Evolutionary conservation across 1,140 invertebrate species (phyloP), one percentile per base, ranked within the genome.

Genomic region (Rhagoletis zephyria): DNA sequence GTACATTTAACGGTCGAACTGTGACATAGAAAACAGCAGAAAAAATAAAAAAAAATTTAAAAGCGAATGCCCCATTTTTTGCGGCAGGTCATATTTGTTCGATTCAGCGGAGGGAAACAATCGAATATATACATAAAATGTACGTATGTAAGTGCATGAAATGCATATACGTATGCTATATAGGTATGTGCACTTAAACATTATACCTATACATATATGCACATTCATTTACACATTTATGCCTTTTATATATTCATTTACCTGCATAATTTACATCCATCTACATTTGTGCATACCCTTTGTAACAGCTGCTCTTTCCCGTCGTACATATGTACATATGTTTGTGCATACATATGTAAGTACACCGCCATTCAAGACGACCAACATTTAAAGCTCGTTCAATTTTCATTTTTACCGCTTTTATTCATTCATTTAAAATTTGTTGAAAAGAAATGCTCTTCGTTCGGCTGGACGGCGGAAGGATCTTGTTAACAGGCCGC

Each of bases 401-500:
- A 67, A 30, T 30, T 67, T 30, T 67, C 4, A 40, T 9, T 67
- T 40, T 30, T 14, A 63, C 61, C 61, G 61, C 16, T 12, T 63
- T 63, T n/a, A 12, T 63, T 12, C 16, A 19, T 30, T 30, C 0
- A 30, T 67, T 67, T 67, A 0, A 67, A 67, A 67, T 19, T 63
- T 63, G 6, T 6, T n/a, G 1, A 63, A 16, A 63, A 63, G 61
- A 63, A 63, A 63, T 63, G 61, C 12, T n/a, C 1, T 9, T 7
- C 40, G 30, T 9, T 7, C 40, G 30, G 64, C 16, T 40, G 64
- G 5, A 5, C 5, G 3, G 64, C 64, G 64, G 64, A 19, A 67
- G 64, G 64, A 67, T 67, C n/a, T 67, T 40, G 64, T 67, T 67
- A 67, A 67, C 64, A 67, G 64, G 19, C 30, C 64, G 40, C 64